Percentiles rank a stretch among this genome's conserved stretches.
phyloP scores from a whole-genome alignment of 2,113 vertebrate genomes.

The Tiliqua scincoides region DNA sequence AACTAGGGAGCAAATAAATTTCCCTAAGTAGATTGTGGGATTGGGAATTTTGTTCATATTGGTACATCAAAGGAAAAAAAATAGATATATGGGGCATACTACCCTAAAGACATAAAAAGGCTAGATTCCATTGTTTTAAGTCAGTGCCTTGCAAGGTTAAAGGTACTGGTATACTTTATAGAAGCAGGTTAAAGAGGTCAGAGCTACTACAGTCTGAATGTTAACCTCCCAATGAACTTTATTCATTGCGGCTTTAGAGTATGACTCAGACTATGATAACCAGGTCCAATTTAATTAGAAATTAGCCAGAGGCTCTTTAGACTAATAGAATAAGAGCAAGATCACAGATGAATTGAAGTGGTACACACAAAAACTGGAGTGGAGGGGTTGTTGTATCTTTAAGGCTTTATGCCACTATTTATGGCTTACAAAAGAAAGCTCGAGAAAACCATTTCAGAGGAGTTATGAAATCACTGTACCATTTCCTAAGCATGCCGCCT shows the following conservation, averaged over 20 bases:
- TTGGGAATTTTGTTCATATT: slow-evolving; percentile 28
- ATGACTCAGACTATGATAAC: slow-evolving; percentile 25
- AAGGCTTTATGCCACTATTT: slow-evolving; percentile 46
- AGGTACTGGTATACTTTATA: neutral
- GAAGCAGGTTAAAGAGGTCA: slow-evolving; percentile 5
- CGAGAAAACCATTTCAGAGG: neutral
- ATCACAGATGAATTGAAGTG: slow-evolving; percentile 54
- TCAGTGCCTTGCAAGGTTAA: accelerated
- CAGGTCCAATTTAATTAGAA: slow-evolving; percentile 55
- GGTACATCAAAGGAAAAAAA: slow-evolving; percentile 34
- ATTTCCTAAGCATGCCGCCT: slow-evolving; percentile 36
- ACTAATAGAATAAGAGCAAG: slow-evolving; percentile 49
- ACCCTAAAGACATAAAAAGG: neutral
- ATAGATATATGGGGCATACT: neutral
- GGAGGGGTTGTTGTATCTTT: neutral
- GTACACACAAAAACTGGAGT: slow-evolving; percentile 32
- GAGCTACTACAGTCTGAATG: neutral
- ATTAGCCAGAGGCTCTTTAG: slow-evolving; percentile 48
- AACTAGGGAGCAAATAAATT: neutral
- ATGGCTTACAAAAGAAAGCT: slow-evolving; percentile 19
- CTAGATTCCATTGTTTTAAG: neutral
- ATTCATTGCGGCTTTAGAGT: slow-evolving; percentile 34
- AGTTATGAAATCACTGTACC: slow-evolving; percentile 41
- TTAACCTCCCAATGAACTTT: slow-evolving; percentile 50
- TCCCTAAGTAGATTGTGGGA: slow-evolving; percentile 13